Evolutionary conservation across 2,888 invertebrate genomes (phyloP).

Genomic region (Melangyna quadrimaculata): DNA sequence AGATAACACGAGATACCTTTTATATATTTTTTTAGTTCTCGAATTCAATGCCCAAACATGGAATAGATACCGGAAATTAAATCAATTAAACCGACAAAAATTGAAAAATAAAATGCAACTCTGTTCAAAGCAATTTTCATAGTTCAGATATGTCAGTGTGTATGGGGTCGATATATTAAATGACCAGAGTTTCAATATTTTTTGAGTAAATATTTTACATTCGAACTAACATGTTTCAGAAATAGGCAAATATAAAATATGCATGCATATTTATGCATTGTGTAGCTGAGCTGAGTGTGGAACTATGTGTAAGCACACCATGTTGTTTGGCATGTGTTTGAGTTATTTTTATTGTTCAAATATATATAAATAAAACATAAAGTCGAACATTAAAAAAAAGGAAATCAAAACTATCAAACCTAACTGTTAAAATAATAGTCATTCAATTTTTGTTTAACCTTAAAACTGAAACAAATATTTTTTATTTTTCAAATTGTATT

Average conservation of each 20-base stretch:
- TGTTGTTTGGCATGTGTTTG: not conserved
- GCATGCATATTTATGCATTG: not conserved
- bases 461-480: not conserved
- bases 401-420: not conserved
- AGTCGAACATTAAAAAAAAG: not conserved
- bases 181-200: constrained; percentile 7
- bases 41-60: constrained; percentile 11
- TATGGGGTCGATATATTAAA: not conserved
- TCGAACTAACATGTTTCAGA: not conserved
- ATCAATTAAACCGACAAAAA: constrained; percentile 30
- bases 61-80: constrained; percentile 30
- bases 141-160: not conserved
- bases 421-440: not conserved
- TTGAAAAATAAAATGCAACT: constrained; percentile 20
- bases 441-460: not conserved
- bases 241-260: not conserved
- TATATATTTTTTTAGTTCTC: not conserved
- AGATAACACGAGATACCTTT: constrained; percentile 48
- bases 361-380: not conserved
- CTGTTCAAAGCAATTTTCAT: not conserved
- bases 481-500: not conserved
- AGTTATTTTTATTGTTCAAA: not conserved
- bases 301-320: not conserved
- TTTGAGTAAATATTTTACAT: constrained; percentile 3
- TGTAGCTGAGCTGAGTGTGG: not conserved